These are phyloP conservation scores for Ispidina lecontei DNA, from an alignment of 2,797 vertebrate genomes.

Conservation along the genomic window DNA sequence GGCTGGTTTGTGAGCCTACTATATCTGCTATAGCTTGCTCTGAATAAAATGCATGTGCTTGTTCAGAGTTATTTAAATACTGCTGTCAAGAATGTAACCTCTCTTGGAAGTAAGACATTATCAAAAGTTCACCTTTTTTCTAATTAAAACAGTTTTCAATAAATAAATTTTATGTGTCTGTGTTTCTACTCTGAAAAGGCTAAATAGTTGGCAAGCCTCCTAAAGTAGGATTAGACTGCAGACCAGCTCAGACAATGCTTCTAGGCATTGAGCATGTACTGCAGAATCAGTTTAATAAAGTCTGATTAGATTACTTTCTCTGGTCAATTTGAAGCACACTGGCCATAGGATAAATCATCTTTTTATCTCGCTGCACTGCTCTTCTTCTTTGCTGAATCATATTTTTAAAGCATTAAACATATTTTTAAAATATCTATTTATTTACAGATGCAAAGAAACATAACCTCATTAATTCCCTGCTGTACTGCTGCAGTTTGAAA, in stretches of 20 bases:
- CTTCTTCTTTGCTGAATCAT: slow-evolving; percentile 64
- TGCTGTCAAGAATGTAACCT: neutral
- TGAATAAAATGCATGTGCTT: neutral
- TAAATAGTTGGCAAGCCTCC: slow-evolving; percentile 49
- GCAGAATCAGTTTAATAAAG: slow-evolving; percentile 74
- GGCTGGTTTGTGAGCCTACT: neutral
- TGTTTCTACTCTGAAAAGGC: slow-evolving; percentile 36
- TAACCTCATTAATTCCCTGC: neutral
- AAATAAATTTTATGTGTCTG: slow-evolving; percentile 11
- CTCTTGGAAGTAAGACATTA: neutral
- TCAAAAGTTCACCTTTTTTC: neutral
- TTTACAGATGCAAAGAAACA: slow-evolving; percentile 2
- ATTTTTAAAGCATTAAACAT: slow-evolving; percentile 61
- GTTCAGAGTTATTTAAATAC: neutral
- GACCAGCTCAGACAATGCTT: slow-evolving; percentile 72
- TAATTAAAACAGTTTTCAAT: slow-evolving; percentile 8
- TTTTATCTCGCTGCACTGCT: slow-evolving; percentile 56
- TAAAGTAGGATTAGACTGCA: slow-evolving; percentile 67
- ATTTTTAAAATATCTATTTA: slow-evolving; percentile 56
- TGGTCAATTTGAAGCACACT: slow-evolving; percentile 62
- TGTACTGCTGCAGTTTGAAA: neutral
- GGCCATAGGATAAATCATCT: slow-evolving; percentile 70
- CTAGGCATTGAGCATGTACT: slow-evolving; percentile 63
- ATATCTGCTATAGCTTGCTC: neutral
- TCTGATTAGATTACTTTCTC: slow-evolving; percentile 79